phyloP scores from a whole-genome alignment of 2,113 vertebrate species.

The Lasiurus borealis region DNA sequence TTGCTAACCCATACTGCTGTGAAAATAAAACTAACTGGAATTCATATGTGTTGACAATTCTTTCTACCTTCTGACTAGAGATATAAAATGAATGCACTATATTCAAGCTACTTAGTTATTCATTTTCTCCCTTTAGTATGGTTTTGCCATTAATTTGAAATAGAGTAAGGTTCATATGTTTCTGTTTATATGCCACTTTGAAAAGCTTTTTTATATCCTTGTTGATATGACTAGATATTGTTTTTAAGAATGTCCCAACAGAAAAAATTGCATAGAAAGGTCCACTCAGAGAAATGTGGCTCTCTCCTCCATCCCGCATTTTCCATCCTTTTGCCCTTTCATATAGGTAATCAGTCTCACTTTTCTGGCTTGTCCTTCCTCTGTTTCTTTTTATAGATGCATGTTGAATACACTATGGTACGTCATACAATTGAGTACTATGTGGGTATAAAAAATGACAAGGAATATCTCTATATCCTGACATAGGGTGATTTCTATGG shows the following conservation, averaged over 20 bases:
- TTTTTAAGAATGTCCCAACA: not conserved
- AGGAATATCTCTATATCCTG: not conserved
- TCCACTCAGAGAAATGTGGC: not conserved
- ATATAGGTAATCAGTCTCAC: not conserved
- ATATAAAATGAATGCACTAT: not conserved
- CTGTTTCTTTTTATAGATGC: not conserved
- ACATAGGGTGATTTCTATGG: not conserved
- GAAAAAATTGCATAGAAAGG: not conserved
- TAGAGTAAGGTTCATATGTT: not conserved
- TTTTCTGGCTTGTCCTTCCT: not conserved
- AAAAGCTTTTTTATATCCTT: not conserved
- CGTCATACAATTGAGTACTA: not conserved
- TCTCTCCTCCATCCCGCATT: not conserved
- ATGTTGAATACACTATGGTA: not conserved
- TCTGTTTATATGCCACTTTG: conserved; percentile 6
- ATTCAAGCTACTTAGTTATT: conserved; percentile 7
- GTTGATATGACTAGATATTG: not conserved
- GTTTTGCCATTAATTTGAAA: conserved; percentile 1
- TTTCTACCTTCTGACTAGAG: not conserved
- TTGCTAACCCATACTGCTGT: not conserved
- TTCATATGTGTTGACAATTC: not conserved
- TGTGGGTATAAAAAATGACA: not conserved
- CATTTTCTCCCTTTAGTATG: not conserved
- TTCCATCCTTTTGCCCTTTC: not conserved
- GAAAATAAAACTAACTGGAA: not conserved